Base-by-base conservation (phyloP, 2,888 invertebrate genomes). In the Dasysyrphus albostriatus region DNA sequence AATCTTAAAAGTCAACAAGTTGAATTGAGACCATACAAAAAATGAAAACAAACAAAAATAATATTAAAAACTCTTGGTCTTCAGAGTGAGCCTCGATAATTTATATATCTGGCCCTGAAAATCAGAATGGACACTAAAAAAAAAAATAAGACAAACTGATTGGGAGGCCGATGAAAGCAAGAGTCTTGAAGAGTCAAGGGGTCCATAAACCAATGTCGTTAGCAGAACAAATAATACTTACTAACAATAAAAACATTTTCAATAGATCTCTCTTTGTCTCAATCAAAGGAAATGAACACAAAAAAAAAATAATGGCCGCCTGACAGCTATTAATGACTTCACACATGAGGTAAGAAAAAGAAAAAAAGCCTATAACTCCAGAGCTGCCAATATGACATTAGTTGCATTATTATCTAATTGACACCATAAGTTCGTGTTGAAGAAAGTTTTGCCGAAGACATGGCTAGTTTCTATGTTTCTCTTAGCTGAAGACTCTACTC, bases 401-500 rank as follows among this genome's bases (percentile, higher is more conserved):
- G 49, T 70, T 84, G 81, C 80, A 59, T 37, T 76, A 44, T 81
- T 76, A 77, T 67, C 51, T 77, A 77, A 81, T 77, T 81, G 72
- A 63, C 81, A 63, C 76, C 67, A 32, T 9, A 42, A 76, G 65
- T 42, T 19, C 24, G 54, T 56, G 39, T 58, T 12, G 61, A 81
- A 81, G 84, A 85, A 85, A 85, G 84, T 85, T 75, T 80, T n/a
- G 47, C 24, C 58, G 29, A 61, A 80, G 70, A 76, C 10, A 10
- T 37, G 49, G 39, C 42, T 47, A 75, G 56, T 69, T 37, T 19
- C 63, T n/a, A 63, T 39, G 51, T 12, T 65, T n/a, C 80, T 58
- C 59, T 59, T 49, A 47, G 34, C 42, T 42, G n/a, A 42, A 42
- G 77, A 42, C 72, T 39, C 29, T 16, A 39, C 77, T 34, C 42